Percentiles rank a stretch among this genome's conserved stretches.
Evolutionary conservation across 1,140 invertebrate genomes (phyloP).

Genomic region (Zaprionus nigranus): DNA sequence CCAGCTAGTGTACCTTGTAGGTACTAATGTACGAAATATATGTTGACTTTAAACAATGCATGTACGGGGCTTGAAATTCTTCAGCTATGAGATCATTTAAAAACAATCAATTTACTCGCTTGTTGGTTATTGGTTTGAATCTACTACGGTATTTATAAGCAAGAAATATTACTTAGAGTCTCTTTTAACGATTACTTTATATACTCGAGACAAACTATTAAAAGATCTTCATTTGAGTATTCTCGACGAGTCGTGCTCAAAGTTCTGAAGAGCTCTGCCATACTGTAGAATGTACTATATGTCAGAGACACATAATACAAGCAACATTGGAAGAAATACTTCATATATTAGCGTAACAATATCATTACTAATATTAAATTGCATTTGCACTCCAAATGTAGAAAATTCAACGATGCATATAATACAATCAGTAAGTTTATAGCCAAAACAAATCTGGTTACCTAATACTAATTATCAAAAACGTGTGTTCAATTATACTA

Average conservation of each 20-base stretch:
- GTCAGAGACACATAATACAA: too few relatives aligned
- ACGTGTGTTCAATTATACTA: neutral
- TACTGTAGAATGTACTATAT: neutral
- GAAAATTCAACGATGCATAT: too few relatives aligned
- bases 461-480: neutral
- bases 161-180: too few relatives aligned
- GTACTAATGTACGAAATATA: neutral
- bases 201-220: neutral
- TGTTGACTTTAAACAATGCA: neutral
- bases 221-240: neutral
- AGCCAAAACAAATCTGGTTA: too few relatives aligned
- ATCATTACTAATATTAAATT: neutral
- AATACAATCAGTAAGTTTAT: too few relatives aligned
- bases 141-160: neutral
- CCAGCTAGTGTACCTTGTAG: neutral
- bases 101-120: neutral
- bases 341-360: neutral
- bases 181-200: too few relatives aligned
- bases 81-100: conserved; percentile 21
- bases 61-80: neutral
- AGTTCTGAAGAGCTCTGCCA: neutral
- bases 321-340: too few relatives aligned
- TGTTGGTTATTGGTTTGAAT: neutral
- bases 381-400: neutral
- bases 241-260: neutral